Evolutionary conservation across 2,113 vertebrate species (phyloP).

Genomic region (Neogale vison): DNA sequence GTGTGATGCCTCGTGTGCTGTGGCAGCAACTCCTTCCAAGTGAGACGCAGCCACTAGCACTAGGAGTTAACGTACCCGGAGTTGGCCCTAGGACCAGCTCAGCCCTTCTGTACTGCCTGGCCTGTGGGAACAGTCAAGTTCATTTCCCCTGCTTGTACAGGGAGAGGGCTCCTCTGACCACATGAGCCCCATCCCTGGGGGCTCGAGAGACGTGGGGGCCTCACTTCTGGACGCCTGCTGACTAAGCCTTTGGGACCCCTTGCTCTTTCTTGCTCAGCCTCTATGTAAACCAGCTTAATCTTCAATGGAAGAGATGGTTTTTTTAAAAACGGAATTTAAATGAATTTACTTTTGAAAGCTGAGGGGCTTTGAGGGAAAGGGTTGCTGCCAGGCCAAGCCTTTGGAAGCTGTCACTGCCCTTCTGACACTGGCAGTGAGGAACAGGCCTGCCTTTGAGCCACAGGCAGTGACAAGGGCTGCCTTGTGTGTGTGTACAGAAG

Average conservation of each 20-base stretch:
- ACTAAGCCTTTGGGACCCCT: too few relatives aligned
- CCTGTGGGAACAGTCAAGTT: not conserved
- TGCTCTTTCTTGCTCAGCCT: not conserved
- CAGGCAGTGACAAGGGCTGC: not conserved
- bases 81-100: not conserved
- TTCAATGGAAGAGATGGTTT: not conserved
- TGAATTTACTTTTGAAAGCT: not conserved
- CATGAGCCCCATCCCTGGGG: not conserved
- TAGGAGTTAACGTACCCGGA: not conserved
- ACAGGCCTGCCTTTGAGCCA: not conserved
- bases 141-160: not conserved
- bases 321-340: too few relatives aligned
- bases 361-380: not conserved
- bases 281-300: not conserved
- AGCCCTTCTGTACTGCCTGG: not conserved
- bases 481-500: not conserved
- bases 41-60: not conserved
- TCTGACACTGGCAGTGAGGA: not conserved
- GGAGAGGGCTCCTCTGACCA: not conserved
- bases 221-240: not conserved
- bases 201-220: not conserved
- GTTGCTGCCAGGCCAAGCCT: not conserved
- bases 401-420: not conserved
- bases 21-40: not conserved
- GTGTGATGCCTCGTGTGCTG: not conserved